These are phyloP conservation scores for Oscheius sp. DNA, from an alignment of 2,888 invertebrate species.

Conservation along the genomic window DNA sequence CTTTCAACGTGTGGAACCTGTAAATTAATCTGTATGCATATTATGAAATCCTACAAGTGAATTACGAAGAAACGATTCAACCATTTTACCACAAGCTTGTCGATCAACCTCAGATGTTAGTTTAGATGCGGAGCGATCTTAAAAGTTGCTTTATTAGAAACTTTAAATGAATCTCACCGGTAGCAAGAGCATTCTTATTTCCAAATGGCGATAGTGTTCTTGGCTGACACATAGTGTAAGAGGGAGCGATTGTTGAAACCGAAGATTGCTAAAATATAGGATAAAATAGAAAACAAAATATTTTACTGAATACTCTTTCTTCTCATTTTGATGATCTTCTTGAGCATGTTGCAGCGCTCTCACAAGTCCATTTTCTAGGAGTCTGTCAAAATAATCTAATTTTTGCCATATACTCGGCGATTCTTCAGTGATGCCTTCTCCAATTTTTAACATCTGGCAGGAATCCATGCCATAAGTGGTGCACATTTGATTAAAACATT, in stretches of 20 bases:
- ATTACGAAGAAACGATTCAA: conserved; percentile 37
- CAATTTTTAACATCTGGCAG: conserved; percentile 83
- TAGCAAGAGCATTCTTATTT: neutral
- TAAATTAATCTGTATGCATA: neutral
- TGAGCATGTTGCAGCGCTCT: conserved; percentile 44
- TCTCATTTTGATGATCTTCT: conserved; percentile 13
- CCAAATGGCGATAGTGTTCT: conserved; percentile 6
- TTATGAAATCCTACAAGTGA: conserved; percentile 36
- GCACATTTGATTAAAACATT: conserved; percentile 86
- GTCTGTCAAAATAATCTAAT: conserved; percentile 78
- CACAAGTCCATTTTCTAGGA: conserved; percentile 54
- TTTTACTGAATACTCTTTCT: neutral
- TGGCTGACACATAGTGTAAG: conserved; percentile 37
- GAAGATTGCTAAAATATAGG: conserved; percentile 22
- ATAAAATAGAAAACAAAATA: neutral
- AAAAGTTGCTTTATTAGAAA: neutral
- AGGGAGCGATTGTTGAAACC: conserved; percentile 43
- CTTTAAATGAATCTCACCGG: neutral
- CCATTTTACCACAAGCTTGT: conserved; percentile 25
- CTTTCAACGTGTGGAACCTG: conserved; percentile 37
- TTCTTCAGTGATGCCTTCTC: conserved; percentile 35
- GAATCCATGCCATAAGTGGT: conserved; percentile 86
- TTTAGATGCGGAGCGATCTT: neutral
- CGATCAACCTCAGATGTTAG: conserved; percentile 35
- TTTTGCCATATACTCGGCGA: conserved; percentile 86